These are phyloP conservation scores for Falcaria lacertinaria DNA, from an alignment of 2,888 invertebrate genomes.

Conservation along the genomic window DNA sequence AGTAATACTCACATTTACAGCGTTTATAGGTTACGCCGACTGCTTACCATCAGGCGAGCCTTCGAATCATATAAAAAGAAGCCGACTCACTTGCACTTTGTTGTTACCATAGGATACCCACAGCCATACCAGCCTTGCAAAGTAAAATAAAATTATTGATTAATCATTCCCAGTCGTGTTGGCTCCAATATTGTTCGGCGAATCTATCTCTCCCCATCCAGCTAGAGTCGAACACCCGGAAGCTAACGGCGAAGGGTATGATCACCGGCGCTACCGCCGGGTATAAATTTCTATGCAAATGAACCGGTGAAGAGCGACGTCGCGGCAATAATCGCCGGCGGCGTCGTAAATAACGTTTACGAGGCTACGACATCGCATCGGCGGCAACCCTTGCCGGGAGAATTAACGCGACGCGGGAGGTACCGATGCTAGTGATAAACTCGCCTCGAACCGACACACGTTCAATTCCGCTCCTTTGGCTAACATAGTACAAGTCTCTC, in stretches of 20 bases:
- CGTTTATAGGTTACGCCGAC: too few relatives aligned
- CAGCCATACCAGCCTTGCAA: too few relatives aligned
- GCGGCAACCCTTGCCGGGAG: constrained; percentile 42
- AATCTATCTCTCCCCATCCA: constrained; percentile 24
- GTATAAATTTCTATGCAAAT: constrained; percentile 74
- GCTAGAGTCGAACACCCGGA: constrained; percentile 23
- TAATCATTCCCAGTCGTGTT: background rate
- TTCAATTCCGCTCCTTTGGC: background rate
- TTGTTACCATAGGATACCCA: too few relatives aligned
- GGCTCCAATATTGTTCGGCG: constrained; percentile 4
- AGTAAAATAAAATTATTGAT: background rate
- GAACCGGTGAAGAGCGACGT: constrained; percentile 51
- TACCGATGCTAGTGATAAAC: constrained; percentile 34
- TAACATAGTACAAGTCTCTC: too few relatives aligned
- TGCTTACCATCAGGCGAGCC: too few relatives aligned
- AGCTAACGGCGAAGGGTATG: constrained; percentile 38
- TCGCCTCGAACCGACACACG: background rate
- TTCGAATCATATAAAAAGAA: too few relatives aligned
- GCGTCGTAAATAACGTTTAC: constrained; percentile 68
- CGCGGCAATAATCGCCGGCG: constrained; percentile 60
- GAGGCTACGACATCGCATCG: constrained; percentile 54
- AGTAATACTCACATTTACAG: too few relatives aligned
- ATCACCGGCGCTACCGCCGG: constrained; percentile 34
- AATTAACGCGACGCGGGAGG: constrained; percentile 63
- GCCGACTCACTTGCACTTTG: too few relatives aligned